Evolutionary conservation across 2,113 vertebrate species (phyloP).

Genomic region (Pseudorhombus dupliciocellatus): DNA sequence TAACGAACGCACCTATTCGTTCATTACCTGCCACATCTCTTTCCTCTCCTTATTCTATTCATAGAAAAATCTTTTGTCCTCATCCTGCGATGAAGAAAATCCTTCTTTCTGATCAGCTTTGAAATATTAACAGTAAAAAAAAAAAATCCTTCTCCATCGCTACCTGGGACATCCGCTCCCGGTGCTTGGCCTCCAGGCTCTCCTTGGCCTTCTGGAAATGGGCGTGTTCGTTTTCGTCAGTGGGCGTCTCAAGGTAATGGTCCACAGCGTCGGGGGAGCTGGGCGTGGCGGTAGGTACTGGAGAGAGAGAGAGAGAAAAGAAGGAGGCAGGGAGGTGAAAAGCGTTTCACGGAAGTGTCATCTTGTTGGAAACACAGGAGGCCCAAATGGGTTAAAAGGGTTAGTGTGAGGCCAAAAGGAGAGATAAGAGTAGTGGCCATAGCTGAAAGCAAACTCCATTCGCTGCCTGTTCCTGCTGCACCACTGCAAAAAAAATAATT

Average conservation of each 20-base stretch:
- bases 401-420: slow-evolving; percentile 25
- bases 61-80: slow-evolving; percentile 2
- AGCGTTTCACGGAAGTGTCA: background rate
- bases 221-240: slow-evolving; percentile 95
- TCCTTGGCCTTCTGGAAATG: slow-evolving; percentile 98
- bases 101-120: background rate
- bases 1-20: slow-evolving; percentile 43
- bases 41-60: slow-evolving; percentile 22
- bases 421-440: slow-evolving; percentile 8
- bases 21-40: slow-evolving; percentile 7
- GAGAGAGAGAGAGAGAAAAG: background rate
- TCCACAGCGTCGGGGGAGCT: slow-evolving; percentile 94
- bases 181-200: slow-evolving; percentile 95
- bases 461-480: no score
- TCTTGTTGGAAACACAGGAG: slow-evolving; percentile 12
- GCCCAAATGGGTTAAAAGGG: slow-evolving; percentile 42
- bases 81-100: background rate
- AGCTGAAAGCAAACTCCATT: background rate
- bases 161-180: slow-evolving; percentile 98
- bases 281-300: slow-evolving; percentile 93
- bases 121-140: background rate
- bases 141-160: background rate
- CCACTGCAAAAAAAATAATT: background rate
- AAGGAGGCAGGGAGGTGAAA: slow-evolving; percentile 8
- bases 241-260: slow-evolving; percentile 94